Percentiles rank a stretch among this genome's conserved stretches.
Conservation (phyloP, 2,113 vertebrate genomes). For the Erythrocebus patas region DNA sequence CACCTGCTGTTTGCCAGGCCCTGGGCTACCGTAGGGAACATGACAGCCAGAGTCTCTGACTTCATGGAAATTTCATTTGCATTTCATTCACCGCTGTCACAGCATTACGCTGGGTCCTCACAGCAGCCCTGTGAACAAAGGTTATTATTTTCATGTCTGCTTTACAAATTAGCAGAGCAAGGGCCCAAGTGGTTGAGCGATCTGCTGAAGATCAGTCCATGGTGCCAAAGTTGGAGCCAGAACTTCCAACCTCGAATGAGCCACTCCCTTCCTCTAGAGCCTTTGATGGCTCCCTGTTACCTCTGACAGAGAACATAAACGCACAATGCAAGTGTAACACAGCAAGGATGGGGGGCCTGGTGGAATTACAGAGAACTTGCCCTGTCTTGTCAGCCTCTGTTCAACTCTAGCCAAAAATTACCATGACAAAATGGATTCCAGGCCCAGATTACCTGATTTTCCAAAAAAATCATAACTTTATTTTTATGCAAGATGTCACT, state of each 20-base stretch:
- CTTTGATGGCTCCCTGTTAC: neutral
- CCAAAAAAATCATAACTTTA: neutral
- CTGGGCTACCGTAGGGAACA: neutral
- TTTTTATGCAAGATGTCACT: conserved; percentile 1
- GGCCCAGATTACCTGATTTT: neutral
- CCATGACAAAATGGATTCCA: neutral
- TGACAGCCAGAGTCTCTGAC: neutral
- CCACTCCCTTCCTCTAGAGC: neutral
- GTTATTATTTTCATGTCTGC: neutral
- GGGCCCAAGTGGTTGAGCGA: neutral
- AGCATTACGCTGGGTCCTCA: neutral
- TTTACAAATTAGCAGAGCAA: neutral
- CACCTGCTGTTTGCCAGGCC: neutral
- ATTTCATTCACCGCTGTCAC: neutral
- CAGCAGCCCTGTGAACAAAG: neutral
- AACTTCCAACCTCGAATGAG: neutral
- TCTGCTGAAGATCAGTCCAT: neutral
- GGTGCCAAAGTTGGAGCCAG: neutral
- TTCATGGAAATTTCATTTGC: neutral
- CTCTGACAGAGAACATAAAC: neutral
- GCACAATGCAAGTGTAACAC: neutral
- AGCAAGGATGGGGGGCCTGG: neutral
- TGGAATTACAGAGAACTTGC: neutral
- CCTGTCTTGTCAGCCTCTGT: neutral
- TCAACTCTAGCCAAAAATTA: neutral